Conservation (phyloP, 2,888 invertebrate species). For the Geotrupes spiniger region DNA sequence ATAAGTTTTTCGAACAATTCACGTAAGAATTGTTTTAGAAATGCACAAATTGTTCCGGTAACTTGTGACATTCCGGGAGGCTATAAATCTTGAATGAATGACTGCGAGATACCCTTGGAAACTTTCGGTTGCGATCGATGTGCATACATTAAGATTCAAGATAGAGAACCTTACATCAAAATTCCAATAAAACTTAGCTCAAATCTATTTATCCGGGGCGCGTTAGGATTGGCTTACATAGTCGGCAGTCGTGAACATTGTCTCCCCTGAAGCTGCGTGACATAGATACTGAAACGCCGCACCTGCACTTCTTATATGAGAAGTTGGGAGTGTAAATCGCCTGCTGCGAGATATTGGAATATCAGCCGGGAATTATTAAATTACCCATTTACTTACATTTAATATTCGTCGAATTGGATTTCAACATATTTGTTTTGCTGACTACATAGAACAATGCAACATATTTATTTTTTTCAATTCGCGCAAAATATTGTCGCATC, state of each 20-base stretch:
- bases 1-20: conserved; percentile 1
- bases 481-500: too few relatives aligned
- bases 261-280: conserved; percentile 21
- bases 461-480: too few relatives aligned
- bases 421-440: too few relatives aligned
- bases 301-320: too few relatives aligned
- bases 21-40: conserved; percentile 13
- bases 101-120: background rate
- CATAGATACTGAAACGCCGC: conserved; percentile 23
- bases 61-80: conserved; percentile 8
- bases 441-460: too few relatives aligned
- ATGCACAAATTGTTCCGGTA: conserved; percentile 17
- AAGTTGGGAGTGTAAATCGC: too few relatives aligned
- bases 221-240: conserved; percentile 22
- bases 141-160: conserved; percentile 13
- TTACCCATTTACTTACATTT: too few relatives aligned
- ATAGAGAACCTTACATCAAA: conserved; percentile 9
- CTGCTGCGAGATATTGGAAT: too few relatives aligned
- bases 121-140: background rate
- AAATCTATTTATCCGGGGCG: conserved; percentile 12
- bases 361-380: too few relatives aligned
- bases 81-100: conserved; percentile 9
- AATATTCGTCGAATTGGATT: too few relatives aligned
- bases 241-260: conserved; percentile 22
- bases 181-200: conserved; percentile 15